Evolutionary conservation across 2,113 vertebrate species (phyloP).

Genomic region (Sorex fumeus): DNA sequence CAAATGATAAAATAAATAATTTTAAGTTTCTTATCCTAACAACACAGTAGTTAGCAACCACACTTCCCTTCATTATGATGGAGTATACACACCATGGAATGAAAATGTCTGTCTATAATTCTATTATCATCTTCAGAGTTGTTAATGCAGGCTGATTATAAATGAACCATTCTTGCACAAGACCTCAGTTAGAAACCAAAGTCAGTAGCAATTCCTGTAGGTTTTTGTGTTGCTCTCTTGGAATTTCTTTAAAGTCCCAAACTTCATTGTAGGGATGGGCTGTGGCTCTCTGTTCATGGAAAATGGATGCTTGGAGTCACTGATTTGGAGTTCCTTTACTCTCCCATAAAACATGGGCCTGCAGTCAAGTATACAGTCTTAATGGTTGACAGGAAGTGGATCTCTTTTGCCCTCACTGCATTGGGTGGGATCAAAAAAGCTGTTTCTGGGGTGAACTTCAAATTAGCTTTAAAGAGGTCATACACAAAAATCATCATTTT

Average conservation of each 20-base stretch:
- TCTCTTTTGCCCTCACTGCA: not conserved
- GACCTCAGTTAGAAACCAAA: conserved; percentile 26
- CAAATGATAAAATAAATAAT: conserved; percentile 66
- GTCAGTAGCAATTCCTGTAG: not conserved
- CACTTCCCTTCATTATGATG: conserved; percentile 22
- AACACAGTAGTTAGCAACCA: conserved; percentile 31
- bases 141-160: conserved; percentile 55
- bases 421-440: not conserved
- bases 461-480: not conserved
- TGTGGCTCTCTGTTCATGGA: not conserved
- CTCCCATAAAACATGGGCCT: not conserved
- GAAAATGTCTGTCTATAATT: conserved; percentile 41
- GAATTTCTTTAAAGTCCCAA: not conserved
- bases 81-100: not conserved
- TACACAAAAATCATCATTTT: not conserved
- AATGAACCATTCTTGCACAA: not conserved
- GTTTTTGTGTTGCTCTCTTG: not conserved
- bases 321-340: not conserved
- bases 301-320: not conserved
- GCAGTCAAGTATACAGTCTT: not conserved
- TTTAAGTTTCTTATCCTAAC: conserved; percentile 68
- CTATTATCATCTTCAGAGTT: conserved; percentile 15
- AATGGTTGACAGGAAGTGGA: not conserved
- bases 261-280: not conserved
- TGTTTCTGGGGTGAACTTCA: not conserved